phyloP scores from a whole-genome alignment of 2,797 vertebrate species.

The Epinephelus coioides region DNA sequence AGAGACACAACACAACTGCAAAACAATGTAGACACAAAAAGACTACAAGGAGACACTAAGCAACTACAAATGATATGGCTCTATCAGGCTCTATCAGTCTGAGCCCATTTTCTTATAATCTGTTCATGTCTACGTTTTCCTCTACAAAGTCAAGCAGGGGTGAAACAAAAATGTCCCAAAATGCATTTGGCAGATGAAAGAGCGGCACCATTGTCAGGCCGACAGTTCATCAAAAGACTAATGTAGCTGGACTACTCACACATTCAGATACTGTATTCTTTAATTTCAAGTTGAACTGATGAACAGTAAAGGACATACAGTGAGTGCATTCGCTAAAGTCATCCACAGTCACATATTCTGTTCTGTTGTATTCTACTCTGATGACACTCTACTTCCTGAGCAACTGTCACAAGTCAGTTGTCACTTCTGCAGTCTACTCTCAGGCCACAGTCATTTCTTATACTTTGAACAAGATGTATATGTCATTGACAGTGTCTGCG shows the following conservation, averaged over 20 bases:
- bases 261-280: slow-evolving; percentile 9
- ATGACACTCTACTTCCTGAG: slow-evolving; percentile 23
- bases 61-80: neutral
- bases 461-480: slow-evolving; percentile 39
- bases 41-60: neutral
- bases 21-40: neutral
- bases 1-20: neutral
- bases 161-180: slow-evolving; percentile 21
- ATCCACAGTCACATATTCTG: neutral
- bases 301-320: slow-evolving; percentile 23
- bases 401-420: slow-evolving; percentile 48
- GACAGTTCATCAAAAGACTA: slow-evolving; percentile 41
- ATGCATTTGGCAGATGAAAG: slow-evolving; percentile 24
- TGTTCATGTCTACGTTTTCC: slow-evolving; percentile 18
- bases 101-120: slow-evolving; percentile 11
- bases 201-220: slow-evolving; percentile 19
- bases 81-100: neutral
- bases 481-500: slow-evolving; percentile 40
- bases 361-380: slow-evolving; percentile 8
- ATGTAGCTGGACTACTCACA: slow-evolving; percentile 17
- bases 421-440: slow-evolving; percentile 42
- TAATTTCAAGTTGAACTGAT: slow-evolving; percentile 18
- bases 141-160: slow-evolving; percentile 45
- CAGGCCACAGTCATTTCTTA: slow-evolving; percentile 44
- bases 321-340: slow-evolving; percentile 10